Conservation (phyloP, 2,888 invertebrate species). For the Desoria tigrina region DNA sequence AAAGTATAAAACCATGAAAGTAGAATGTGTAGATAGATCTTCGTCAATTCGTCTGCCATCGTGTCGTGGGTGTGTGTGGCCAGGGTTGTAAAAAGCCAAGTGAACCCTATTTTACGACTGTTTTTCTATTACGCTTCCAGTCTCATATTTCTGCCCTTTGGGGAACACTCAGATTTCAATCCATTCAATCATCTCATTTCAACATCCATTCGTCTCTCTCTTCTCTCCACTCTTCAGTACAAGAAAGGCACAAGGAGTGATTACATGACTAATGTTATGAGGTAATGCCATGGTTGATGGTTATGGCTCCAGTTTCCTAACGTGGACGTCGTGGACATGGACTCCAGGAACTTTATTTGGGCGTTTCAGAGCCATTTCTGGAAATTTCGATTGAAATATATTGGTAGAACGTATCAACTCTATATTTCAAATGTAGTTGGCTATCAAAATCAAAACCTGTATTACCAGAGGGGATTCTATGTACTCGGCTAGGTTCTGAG, state of each 20-base stretch:
- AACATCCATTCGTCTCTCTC: no score
- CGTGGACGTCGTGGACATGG: no score
- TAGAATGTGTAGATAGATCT: no score
- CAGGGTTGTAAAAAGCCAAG: constrained; percentile 2
- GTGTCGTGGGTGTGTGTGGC: no score
- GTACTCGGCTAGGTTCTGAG: not conserved
- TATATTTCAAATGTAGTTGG: no score
- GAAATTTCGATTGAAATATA: no score
- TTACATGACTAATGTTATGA: constrained; percentile 7
- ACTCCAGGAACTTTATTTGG: not conserved
- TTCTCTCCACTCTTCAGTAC: no score
- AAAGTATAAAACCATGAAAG: no score
- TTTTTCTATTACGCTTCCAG: constrained; percentile 12
- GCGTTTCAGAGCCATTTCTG: no score
- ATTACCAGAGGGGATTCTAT: not conserved
- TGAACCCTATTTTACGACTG: constrained; percentile 9
- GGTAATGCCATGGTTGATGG: not conserved
- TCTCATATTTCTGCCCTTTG: constrained; percentile 6
- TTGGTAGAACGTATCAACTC: no score
- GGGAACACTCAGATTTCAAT: constrained; percentile 19
- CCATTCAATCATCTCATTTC: constrained; percentile 15
- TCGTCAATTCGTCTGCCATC: no score
- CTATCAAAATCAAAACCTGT: no score
- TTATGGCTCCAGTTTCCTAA: constrained; percentile 8
- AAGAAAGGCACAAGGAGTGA: not conserved